Conservation (phyloP, 23 tunicate species). For the Trididemnum nubilum region DNA sequence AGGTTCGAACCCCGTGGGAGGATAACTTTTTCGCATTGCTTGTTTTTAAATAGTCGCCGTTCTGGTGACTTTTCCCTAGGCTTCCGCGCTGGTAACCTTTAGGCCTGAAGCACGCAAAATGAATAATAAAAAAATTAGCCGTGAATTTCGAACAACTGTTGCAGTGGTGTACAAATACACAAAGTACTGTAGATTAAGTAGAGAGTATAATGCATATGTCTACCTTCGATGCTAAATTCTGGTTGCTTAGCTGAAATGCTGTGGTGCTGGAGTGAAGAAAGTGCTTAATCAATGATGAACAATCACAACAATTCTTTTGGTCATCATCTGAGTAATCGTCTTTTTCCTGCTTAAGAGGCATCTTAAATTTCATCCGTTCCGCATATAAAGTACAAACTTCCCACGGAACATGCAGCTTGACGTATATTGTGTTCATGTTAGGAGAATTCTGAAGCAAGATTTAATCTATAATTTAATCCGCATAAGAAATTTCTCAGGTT, state of each 20-base stretch:
- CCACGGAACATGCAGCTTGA: conserved; percentile 90
- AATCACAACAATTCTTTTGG: neutral
- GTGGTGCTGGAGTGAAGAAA: neutral
- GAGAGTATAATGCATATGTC: no score
- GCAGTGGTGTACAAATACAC: no score
- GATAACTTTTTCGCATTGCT: no score
- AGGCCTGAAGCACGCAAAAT: no score
- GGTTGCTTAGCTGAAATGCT: neutral
- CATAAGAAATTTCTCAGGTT: no score
- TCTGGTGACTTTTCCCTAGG: no score
- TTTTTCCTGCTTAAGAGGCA: conserved; percentile 77
- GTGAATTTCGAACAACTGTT: no score
- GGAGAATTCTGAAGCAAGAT: conserved; percentile 73
- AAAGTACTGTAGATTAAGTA: no score
- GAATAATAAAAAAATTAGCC: no score
- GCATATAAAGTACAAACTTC: conserved; percentile 51
- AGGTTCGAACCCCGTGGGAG: no score
- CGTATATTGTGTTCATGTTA: conserved; percentile 61
- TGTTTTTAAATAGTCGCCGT: no score
- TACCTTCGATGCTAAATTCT: neutral
- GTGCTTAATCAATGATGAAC: neutral
- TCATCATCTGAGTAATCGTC: neutral
- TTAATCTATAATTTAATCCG: neutral
- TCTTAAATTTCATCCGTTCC: conserved; percentile 82
- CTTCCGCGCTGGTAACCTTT: no score